Conservation (phyloP, 2,113 vertebrate species). For the Platysteira castanea region DNA sequence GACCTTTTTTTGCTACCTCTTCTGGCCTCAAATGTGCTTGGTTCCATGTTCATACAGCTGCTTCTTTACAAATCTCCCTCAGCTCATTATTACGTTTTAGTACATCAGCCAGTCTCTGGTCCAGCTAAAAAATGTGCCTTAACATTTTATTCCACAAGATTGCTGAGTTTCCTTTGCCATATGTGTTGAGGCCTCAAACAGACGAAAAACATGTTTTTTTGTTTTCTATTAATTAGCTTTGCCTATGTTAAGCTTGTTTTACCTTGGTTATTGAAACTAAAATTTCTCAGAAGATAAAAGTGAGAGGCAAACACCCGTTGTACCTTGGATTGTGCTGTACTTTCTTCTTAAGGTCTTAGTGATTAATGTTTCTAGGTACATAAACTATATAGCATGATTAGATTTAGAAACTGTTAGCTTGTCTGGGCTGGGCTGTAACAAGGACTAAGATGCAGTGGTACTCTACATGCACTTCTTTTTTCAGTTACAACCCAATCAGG, state of each 20-base stretch:
- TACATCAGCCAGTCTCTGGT: background rate
- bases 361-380: background rate
- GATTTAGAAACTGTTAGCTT: background rate
- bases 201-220: background rate
- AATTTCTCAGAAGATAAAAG: background rate
- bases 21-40: background rate
- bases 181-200: background rate
- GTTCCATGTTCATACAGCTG: background rate
- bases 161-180: background rate
- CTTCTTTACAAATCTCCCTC: background rate
- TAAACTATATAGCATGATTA: background rate
- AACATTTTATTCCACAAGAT: background rate
- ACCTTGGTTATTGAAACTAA: background rate
- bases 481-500: background rate
- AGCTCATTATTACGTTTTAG: background rate
- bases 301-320: background rate
- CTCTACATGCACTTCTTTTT: background rate
- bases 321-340: background rate
- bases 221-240: background rate
- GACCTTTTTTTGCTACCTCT: background rate
- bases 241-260: background rate
- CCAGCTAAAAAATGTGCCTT: background rate
- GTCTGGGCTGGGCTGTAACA: background rate
- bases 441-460: background rate
- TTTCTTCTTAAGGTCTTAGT: background rate